Base-by-base conservation (phyloP, 2,113 vertebrate species). In the Fukomys damarensis region DNA sequence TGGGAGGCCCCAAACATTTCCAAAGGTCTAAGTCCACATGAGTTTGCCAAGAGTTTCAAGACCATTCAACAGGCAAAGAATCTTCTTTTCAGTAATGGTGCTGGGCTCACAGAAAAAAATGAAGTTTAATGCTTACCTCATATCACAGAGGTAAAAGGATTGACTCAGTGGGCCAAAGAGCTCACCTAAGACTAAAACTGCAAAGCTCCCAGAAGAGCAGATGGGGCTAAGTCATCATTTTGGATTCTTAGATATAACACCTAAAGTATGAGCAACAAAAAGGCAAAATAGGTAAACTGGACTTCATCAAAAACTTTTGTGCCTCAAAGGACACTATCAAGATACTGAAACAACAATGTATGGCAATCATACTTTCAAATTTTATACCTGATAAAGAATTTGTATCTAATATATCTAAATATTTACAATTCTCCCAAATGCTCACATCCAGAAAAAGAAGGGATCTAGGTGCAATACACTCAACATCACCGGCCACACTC, bases 401-500 rank as follows among this genome's bases (percentile, higher is more conserved):
- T 41, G 68, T 72, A 38, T 20, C 68, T 72, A 20, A 41, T 24
- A 41, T 72, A 26, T 26, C 12, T 24, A 41, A 41, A 72, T 70
- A 72, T 72, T 12, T 72, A 11, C 68, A 41, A 24, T 24, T 72
- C 68, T 10, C 66, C 66, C 38, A 38, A 41, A 20, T 26, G 22
- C 38, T 41, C 38, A 2, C 20, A 41, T 24, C 68, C 4, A 5
- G 38, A 9, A 35, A 72, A 10, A 41, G n/a, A 72, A 99, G 99
- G 99, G 98, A 99, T 94, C 97, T 98, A 43, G 97, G 99, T 83
- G 88, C 66, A n/a, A 98, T 98, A 35, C 96, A 93, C 95, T 99
- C 99, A 0, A 96, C 90, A 0, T 52, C 98, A 2, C 99, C 99
- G 56, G 98, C 98, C 0, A 99, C 99, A 46, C 99, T 99, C 5